Conservation (phyloP, 2,888 invertebrate genomes). For the Trissolcus japonicus region DNA sequence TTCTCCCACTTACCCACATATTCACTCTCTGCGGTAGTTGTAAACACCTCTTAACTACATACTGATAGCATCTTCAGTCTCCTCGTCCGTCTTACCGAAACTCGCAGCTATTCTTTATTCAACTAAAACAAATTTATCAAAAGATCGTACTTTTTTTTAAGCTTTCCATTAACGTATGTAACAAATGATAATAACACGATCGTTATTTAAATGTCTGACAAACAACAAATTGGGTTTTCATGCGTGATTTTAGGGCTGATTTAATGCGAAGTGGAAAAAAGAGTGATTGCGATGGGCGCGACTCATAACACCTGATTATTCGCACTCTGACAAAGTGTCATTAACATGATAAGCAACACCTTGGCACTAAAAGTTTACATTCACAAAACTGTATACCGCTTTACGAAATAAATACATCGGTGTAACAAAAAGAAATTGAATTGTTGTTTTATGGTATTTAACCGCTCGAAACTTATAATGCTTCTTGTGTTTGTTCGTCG, state of each 20-base stretch:
- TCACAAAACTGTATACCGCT: constrained; percentile 37
- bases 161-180: neutral
- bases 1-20: constrained; percentile 75
- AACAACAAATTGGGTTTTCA: constrained; percentile 12
- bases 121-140: constrained; percentile 59
- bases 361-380: neutral
- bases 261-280: neutral
- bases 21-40: constrained; percentile 74
- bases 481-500: constrained; percentile 26
- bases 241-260: neutral
- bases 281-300: neutral
- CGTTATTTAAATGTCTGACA: constrained; percentile 1
- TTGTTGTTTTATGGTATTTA: constrained; percentile 18
- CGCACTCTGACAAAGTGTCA: constrained; percentile 33
- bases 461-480: constrained; percentile 24
- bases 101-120: constrained; percentile 63
- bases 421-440: constrained; percentile 31
- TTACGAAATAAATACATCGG: constrained; percentile 42
- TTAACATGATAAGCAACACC: constrained; percentile 49
- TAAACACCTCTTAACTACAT: constrained; percentile 76
- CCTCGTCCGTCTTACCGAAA: constrained; percentile 62
- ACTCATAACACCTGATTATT: constrained; percentile 32
- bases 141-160: constrained; percentile 3
- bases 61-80: constrained; percentile 73
- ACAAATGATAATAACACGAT: constrained; percentile 7